phyloP scores from a whole-genome alignment of 2,888 invertebrate genomes.

The Hermodice carunculata region DNA sequence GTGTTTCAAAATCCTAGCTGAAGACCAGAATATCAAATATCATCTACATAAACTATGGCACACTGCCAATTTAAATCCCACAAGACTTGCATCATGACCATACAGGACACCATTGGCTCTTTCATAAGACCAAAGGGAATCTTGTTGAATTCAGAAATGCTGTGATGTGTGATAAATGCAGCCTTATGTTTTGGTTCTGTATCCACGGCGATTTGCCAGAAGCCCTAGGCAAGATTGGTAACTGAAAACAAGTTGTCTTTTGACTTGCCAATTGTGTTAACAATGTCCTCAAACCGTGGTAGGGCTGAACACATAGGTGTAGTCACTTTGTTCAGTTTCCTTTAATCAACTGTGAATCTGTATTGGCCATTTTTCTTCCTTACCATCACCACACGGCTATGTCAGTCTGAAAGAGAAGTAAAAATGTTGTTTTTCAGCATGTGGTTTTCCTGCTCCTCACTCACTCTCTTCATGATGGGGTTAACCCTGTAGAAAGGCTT shows the following conservation, averaged over 20 bases:
- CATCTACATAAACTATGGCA: background rate
- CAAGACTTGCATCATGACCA: background rate
- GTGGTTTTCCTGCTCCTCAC: too few species aligned
- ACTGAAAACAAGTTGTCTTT: background rate
- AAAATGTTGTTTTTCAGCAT: too few species aligned
- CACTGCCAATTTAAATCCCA: background rate
- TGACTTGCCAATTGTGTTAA: background rate
- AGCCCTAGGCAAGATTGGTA: background rate
- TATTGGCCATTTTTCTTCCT: too few species aligned
- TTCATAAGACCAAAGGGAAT: too few species aligned
- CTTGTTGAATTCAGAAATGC: background rate
- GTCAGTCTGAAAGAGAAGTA: too few species aligned
- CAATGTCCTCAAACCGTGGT: background rate
- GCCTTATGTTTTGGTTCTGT: background rate
- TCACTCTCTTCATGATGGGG: too few species aligned
- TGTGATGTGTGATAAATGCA: conserved; percentile 3
- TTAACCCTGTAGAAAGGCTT: too few species aligned
- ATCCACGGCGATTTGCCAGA: background rate
- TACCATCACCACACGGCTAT: too few species aligned
- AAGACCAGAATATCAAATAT: background rate
- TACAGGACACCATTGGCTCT: background rate
- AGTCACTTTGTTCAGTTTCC: background rate
- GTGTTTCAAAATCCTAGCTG: background rate
- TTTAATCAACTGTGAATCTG: too few species aligned
- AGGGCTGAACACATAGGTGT: background rate